These are phyloP conservation scores for Bellardia bayeri DNA, from an alignment of 2,888 invertebrate species.

Conservation along the genomic window DNA sequence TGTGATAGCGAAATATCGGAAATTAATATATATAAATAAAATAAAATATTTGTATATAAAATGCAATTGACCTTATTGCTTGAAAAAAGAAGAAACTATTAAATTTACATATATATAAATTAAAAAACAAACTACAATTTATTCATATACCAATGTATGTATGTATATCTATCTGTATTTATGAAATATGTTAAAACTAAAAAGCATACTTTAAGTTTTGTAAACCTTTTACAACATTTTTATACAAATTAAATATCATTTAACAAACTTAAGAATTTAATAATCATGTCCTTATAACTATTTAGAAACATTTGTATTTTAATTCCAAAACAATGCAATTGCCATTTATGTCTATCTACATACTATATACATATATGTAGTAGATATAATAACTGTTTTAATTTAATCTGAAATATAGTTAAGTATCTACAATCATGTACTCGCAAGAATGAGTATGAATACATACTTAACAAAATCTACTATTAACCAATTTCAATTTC, in stretches of 20 bases:
- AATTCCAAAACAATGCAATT: neutral
- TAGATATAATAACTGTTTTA: neutral
- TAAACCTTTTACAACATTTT: neutral
- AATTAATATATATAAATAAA: no score
- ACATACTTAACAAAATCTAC: neutral
- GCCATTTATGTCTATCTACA: no score
- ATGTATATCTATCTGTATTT: no score
- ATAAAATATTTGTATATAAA: no score
- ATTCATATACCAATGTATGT: no score
- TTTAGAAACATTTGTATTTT: neutral
- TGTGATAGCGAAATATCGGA: no score
- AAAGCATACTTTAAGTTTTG: neutral
- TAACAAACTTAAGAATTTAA: neutral
- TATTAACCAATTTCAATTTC: constrained; percentile 16
- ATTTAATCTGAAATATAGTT: neutral
- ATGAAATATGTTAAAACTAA: neutral
- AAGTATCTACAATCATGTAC: neutral
- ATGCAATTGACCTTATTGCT: no score
- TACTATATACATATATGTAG: no score
- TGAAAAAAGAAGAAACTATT: no score
- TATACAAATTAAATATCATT: neutral
- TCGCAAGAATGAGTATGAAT: neutral
- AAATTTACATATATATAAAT: neutral
- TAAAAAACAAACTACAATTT: neutral
- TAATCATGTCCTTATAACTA: neutral